Evolutionary conservation across 2,113 vertebrate genomes (phyloP), one percentile per base, ranked within the genome.

Genomic region (Dolichotis patagonum): DNA sequence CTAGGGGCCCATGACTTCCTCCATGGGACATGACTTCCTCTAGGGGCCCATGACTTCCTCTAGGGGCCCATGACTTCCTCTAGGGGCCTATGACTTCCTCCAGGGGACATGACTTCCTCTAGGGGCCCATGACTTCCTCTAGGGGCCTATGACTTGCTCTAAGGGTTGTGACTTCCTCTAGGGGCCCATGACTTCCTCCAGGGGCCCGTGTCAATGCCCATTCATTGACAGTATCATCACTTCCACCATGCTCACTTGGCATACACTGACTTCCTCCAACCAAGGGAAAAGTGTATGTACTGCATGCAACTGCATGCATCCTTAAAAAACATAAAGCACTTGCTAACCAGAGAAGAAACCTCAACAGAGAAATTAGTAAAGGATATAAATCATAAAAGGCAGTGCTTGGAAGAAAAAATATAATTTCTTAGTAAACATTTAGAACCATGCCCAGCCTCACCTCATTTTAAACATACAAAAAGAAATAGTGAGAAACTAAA

Each of bases 391-490:
- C 52, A 52, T 30, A 52, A 85, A 89, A 94, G 62, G n/a, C 7
- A 84, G 5, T 14, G 65, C 67, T 81, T 90, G 71, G 41, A 63
- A 94, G 20, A 88, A 90, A 80, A 96, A 96, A 71, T 78, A 86
- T 63, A 56, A 91, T 46, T 52, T 11, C n/a, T 86, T 11, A 20
- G n/a, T 65, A 92, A 92, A 46, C 5, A 58, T 49, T 89, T 78
- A 85, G 86, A 89, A 75, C 54, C 71, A 54, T 56, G 7, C 19
- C 35, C 46, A 63, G 24, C 11, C n/a, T 77, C 14, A 77, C 24
- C 56, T 91, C 62, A 82, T 93, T 97, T 94, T 7, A 38, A 75
- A 95, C 88, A 81, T 85, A 41, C 26, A 86, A 86, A 62, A 58
- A 65, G 46, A 88, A 91, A 88, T 91, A 73, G 35, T 49, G 43